Evolutionary conservation across 2,113 vertebrate genomes (phyloP).

Genomic region (Galemys pyrenaicus): DNA sequence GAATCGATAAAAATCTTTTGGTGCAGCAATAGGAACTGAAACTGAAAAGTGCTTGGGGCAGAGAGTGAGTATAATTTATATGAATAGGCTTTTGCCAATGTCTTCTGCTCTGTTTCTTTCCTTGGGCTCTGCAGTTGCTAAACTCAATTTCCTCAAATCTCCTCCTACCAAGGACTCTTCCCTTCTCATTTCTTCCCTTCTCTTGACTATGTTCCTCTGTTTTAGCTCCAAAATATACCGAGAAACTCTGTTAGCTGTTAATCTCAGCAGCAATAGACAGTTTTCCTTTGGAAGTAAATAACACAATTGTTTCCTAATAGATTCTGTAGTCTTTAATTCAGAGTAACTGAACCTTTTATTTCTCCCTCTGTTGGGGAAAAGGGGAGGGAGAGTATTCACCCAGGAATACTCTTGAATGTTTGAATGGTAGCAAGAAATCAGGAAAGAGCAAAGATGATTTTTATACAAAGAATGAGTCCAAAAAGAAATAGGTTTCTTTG

Average conservation of each 20-base stretch:
- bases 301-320: constrained; percentile 6
- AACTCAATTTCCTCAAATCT: not conserved
- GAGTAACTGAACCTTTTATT: constrained; percentile 65
- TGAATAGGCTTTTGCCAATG: not conserved
- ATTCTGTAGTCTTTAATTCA: not conserved
- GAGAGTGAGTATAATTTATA: not conserved
- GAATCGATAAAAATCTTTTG: constrained; percentile 13
- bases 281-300: constrained; percentile 56
- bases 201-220: constrained; percentile 55
- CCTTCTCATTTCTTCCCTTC: constrained; percentile 29
- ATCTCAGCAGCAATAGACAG: constrained; percentile 25
- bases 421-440: not conserved
- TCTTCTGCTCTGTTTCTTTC: not conserved
- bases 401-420: not conserved
- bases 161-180: not conserved
- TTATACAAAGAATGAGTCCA: not conserved
- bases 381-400: not conserved
- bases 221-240: constrained; percentile 28
- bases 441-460: not conserved
- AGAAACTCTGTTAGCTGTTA: constrained; percentile 50
- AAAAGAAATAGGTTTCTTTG: not conserved
- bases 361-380: not conserved
- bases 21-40: constrained; percentile 28
- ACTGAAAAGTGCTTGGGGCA: not conserved
- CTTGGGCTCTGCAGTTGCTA: not conserved